A percentile compares a stretch with the other conserved stretches of the same genome.
Conservation (phyloP, 2,113 vertebrate species). For the Phylloscopus whistleri region DNA sequence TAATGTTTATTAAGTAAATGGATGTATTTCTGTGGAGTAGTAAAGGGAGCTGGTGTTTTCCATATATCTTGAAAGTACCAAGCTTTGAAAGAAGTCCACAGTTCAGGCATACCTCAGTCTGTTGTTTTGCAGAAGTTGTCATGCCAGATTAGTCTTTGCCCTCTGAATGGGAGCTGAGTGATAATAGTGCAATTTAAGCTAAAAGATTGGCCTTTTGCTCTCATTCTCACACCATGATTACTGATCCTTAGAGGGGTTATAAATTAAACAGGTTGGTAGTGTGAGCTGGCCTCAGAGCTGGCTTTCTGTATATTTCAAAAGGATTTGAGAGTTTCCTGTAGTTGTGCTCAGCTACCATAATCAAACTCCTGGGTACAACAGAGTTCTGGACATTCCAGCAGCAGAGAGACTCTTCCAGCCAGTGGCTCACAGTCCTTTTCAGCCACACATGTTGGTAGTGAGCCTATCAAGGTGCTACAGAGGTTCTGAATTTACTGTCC, state of each 20-base stretch:
- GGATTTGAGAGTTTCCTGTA: neutral
- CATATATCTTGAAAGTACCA: neutral
- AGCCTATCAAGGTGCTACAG: neutral
- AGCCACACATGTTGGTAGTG: neutral
- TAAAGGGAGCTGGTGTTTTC: constrained; percentile 11
- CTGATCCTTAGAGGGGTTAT: constrained; percentile 58
- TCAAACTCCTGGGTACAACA: neutral
- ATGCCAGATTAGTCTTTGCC: constrained; percentile 68
- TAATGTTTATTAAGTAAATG: constrained; percentile 14
- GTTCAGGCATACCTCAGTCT: constrained; percentile 43
- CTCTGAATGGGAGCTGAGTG: constrained; percentile 32
- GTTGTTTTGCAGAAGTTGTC: constrained; percentile 59
- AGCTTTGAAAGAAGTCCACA: constrained; percentile 54
- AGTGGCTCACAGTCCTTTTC: neutral
- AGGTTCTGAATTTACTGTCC: neutral
- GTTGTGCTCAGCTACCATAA: neutral
- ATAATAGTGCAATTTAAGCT: constrained; percentile 65
- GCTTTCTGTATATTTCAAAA: neutral
- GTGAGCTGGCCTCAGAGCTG: neutral
- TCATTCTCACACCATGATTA: constrained; percentile 42
- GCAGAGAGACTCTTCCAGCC: neutral
- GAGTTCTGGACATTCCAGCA: neutral
- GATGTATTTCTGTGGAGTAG: neutral
- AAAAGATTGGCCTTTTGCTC: constrained; percentile 55
- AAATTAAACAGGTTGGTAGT: constrained; percentile 70